A percentile compares a stretch with the other conserved stretches of the same genome.
phyloP scores from a whole-genome alignment of 1,140 invertebrate species.

The Gonatopus flavifemur region DNA sequence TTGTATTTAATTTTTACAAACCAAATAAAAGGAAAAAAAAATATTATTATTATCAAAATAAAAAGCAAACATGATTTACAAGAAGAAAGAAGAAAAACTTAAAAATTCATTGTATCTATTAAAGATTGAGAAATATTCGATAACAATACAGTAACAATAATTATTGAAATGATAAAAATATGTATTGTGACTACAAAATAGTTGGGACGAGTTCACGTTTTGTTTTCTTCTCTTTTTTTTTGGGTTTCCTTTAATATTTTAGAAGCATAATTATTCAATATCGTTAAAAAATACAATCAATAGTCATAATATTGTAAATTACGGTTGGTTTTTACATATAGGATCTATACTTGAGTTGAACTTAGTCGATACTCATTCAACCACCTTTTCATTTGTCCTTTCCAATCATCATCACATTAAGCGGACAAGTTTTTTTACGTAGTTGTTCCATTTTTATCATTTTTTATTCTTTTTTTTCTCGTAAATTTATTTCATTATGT shows the following conservation, averaged over 20 bases:
- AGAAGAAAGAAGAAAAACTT: conserved; percentile 25
- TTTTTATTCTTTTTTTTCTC: conserved; percentile 28
- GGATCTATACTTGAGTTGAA: conserved; percentile 25
- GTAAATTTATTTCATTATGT: conserved; percentile 46
- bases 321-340: conserved; percentile 19
- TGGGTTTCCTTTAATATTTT: conserved; percentile 23
- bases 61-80: conserved; percentile 27
- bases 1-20: conserved; percentile 12
- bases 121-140: conserved; percentile 26
- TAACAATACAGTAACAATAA: conserved; percentile 33
- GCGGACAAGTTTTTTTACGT: conserved; percentile 16
- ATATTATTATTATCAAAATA: conserved; percentile 20
- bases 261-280: conserved; percentile 37
- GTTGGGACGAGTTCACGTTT: conserved; percentile 26
- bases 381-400: conserved; percentile 8
- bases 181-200: conserved; percentile 35
- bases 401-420: conserved; percentile 2
- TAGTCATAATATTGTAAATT: conserved; percentile 34
- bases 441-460: conserved; percentile 11
- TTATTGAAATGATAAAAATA: conserved; percentile 33
- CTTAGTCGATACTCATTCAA: conserved; percentile 25
- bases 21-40: conserved; percentile 2
- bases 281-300: conserved; percentile 37
- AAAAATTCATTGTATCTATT: conserved; percentile 30
- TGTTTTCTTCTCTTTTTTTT: too few relatives aligned